Evolutionary conservation across 2,113 vertebrate species (phyloP), one percentile per base, ranked within the genome.

Genomic region (Brachionichthys hirsutus): DNA sequence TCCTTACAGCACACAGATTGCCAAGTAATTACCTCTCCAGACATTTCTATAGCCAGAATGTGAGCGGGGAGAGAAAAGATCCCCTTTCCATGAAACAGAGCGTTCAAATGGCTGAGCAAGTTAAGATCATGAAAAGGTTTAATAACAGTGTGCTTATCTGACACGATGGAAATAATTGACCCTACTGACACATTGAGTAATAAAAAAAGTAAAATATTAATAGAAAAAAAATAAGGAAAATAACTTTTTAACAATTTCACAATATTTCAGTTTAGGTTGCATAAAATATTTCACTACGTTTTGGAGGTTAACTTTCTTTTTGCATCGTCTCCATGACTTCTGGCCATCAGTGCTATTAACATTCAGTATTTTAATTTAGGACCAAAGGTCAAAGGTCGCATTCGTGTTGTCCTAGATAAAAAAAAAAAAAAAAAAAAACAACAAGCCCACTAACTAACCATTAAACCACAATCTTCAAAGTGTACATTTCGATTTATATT

Each of bases 21-120:
- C 67, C 47, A 70, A 60, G 69, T 82, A 83, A 86, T 85, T 73
- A 73, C 78, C 80, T 64, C 83, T 85, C 60, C 46, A 83, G 61
- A 82, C 54, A 79, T 85, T 65, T 88, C 75, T 77, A 62, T 46
- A 2, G 72, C 80, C 41, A 57, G 54, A 66, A 60, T 80, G 20
- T 75, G 19, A 40, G 58, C 18, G 12, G 24, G 36, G 24, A 30
- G 56, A 35, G 14, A 67, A 53, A 51, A 60, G 40, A n/a, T 54
- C 19, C 40, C 12, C 22, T 49, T 77, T 71, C 20, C 67, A 59
- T 35, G 56, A 36, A 68, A 51, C 10, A 13, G 47, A 63, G 45
- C 35, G 62, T 76, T 76, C 67, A 58, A 80, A 78, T 69, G 58
- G 42, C 48, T 62, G 64, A 70, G 62, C 54, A 55, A 60, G 65